Base-by-base conservation (phyloP, 2,888 invertebrate species). In the Mantis religiosa region DNA sequence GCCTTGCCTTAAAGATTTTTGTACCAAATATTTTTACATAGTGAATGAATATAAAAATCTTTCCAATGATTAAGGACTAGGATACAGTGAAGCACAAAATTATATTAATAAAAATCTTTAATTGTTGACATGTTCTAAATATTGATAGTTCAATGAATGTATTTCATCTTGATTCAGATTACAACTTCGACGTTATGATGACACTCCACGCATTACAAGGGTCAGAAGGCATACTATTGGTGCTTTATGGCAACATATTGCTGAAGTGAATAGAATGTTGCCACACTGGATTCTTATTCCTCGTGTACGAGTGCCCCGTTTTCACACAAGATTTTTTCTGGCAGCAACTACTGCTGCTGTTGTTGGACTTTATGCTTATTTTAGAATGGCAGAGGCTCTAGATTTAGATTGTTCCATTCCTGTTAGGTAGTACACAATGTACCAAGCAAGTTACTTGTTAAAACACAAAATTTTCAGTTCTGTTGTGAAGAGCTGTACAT, bases 341-440 rank as follows among this genome's bases (percentile, higher is more conserved):
- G 95, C 95, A 8, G 94, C 95, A 25, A 95, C 95, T 84, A 94
- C 95, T 0, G 95, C 95, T 84, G 94, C 95, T 0, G 94, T 95
- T 90, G 92, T 95, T 90, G 95, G 95, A 91, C 94, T 95, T 90
- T 95, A 94, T 92, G 94, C 95, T 82, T 95, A 95, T 93, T 95
- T 90, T 28, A 88, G 89, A 81, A 90, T 89, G 87, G 89, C 90
- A 30, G 89, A 89, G 30, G 90, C 90, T 20, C 54, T 89, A 25
- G 85, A 83, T 83, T 27, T 87, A 9, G 71, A 88, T 85, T 87
- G 54, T 20, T 85, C 84, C 28, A 71, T 86, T 8, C 84, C 88
- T 28, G 86, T 89, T 84, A 90, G 89, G 71, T 89, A 88, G 86
- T 86, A 86, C 84, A 54, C 14, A 82, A 28, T 47, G 2, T 15